These are phyloP conservation scores for Anisognathus igniventris DNA, from an alignment of 2,797 vertebrate genomes.

Conservation along the genomic window DNA sequence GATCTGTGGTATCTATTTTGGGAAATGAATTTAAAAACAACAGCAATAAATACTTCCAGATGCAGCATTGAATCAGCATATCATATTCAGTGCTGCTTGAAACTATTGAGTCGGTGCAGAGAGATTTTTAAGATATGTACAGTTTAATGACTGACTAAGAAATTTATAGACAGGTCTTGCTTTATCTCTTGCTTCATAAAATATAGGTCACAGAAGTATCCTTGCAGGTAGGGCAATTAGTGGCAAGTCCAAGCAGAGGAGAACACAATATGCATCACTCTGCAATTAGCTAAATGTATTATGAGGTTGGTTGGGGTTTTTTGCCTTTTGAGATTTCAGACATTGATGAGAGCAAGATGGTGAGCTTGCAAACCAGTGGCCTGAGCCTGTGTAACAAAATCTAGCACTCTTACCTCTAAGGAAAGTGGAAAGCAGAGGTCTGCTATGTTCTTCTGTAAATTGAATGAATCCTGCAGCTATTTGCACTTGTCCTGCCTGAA, in stretches of 20 bases:
- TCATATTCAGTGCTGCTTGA: conserved; percentile 17
- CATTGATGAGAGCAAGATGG: background rate
- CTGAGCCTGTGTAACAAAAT: background rate
- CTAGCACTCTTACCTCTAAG: background rate
- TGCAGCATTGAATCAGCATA: conserved; percentile 71
- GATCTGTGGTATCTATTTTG: conserved; percentile 62
- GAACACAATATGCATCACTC: accelerated
- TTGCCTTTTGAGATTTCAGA: background rate
- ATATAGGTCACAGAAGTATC: conserved; percentile 6
- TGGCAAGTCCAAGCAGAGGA: background rate
- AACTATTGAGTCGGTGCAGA: conserved; percentile 65
- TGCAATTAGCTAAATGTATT: background rate
- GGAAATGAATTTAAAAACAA: conserved; percentile 56
- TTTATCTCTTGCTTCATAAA: background rate
- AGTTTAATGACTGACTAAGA: conserved; percentile 47
- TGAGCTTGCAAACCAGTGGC: background rate
- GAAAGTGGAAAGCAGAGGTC: background rate
- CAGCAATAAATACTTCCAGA: conserved; percentile 64
- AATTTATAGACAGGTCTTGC: conserved; percentile 60
- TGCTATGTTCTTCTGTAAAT: background rate
- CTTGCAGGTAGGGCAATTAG: conserved; percentile 13
- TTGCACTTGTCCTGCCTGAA: background rate
- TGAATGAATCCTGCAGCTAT: background rate
- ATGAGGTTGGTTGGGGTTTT: background rate
- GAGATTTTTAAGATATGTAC: conserved; percentile 57